A percentile compares a stretch with the other conserved stretches of the same genome.
phyloP scores from a whole-genome alignment of 2,888 invertebrate species.

The Amaurobius ferox region DNA sequence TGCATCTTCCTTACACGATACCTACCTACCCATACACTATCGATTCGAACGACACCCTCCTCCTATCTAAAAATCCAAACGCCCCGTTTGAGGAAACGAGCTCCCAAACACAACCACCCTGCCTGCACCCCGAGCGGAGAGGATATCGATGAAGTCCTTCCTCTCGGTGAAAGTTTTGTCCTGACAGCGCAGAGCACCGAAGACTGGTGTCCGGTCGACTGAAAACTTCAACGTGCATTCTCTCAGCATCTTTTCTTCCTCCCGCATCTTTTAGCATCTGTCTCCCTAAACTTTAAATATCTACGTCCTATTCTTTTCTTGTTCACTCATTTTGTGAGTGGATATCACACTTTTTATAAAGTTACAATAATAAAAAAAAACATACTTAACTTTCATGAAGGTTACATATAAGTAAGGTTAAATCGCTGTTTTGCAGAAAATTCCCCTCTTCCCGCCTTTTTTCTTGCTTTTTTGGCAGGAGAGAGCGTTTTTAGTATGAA shows the following conservation, averaged over 20 bases:
- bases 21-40: constrained; percentile 22
- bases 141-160: background rate
- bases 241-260: background rate
- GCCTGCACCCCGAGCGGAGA: background rate
- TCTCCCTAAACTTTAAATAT: no score
- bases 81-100: constrained; percentile 25
- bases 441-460: background rate
- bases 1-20: constrained; percentile 28
- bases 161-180: background rate
- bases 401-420: no score
- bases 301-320: background rate
- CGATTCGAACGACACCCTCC: constrained; percentile 42
- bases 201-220: no score
- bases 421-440: background rate
- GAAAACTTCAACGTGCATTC: background rate
- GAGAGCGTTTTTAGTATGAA: background rate
- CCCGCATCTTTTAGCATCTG: background rate
- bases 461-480: background rate
- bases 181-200: no score
- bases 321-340: background rate
- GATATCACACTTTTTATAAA: background rate
- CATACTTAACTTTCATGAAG: no score
- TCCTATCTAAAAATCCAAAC: constrained; percentile 39
- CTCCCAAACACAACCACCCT: background rate
- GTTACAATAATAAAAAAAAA: background rate